Evolutionary conservation across 2,797 vertebrate species (phyloP), one percentile per base, ranked within the genome.

Genomic region (Ciconia nigra): DNA sequence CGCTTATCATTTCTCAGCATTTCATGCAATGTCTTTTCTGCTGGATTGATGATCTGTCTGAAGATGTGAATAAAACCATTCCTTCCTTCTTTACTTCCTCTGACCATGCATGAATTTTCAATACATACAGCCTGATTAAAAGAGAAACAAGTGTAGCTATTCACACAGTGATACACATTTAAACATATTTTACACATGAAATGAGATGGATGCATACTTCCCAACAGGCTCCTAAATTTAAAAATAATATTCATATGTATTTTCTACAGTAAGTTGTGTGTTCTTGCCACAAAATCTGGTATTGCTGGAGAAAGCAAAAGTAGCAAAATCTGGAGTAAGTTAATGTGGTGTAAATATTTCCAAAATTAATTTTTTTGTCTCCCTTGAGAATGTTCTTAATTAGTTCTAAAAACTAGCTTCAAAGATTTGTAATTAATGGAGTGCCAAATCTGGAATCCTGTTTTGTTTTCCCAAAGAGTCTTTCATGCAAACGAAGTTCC

Each of bases 61-160:
- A 99, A 99, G 52, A 99, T 61, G 73, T 99, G 99, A 90, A 99
- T 98, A 42, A 99, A 99, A 7, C 99, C 99, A 8, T 99, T 99
- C 91, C 98, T 98, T 93, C 99, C 99, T 95, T 99, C 99, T 97
- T 99, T 99, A 85, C 99, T 99, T 97, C 99, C 99, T 96, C 99
- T 98, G 65, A 99, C 79, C 98, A 99, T 98, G 95, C 99, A 99
- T 70, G 99, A 98, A 87, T 99, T 99, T 98, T 99, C 99, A 93
- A 99, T 96, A 97, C 99, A 99, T 85, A 99, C 99, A 87, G 99
- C 98, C 99, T 99, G 93, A 73, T n/a, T 61, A 95, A 96, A 95
- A 93, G 62, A 96, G 29, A 89, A 89, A 71, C 2, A 57, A 55
- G 4, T 12, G 44, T 26, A 73, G 18, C 5, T 88, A 17, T 70